Conservation (phyloP, 1,140 invertebrate species). For the Grapholita molesta region DNA sequence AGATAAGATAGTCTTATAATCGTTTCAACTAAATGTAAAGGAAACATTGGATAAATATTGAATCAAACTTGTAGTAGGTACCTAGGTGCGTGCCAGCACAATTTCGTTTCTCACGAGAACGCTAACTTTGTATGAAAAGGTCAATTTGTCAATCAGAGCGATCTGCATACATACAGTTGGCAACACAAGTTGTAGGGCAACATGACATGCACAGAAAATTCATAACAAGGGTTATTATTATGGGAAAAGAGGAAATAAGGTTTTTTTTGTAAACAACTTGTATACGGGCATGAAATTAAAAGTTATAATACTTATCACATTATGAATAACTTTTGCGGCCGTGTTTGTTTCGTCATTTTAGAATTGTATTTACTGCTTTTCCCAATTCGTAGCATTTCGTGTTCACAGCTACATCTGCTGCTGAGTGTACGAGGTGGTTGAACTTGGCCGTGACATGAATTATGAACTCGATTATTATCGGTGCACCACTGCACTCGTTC, state of each 20-base stretch:
- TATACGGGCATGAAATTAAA: no score
- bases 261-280: no score
- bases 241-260: neutral
- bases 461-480: slow-evolving; percentile 45
- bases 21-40: slow-evolving; percentile 10
- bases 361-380: no score
- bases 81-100: neutral
- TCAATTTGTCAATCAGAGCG: neutral
- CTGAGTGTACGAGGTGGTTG: slow-evolving; percentile 33
- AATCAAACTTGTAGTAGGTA: neutral
- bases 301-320: no score
- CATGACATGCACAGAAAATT: neutral
- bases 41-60: slow-evolving; percentile 5
- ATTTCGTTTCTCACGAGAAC: neutral
- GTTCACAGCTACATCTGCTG: neutral
- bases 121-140: neutral
- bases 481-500: slow-evolving; percentile 26
- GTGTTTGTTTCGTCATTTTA: no score
- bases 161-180: neutral
- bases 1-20: slow-evolving; percentile 16
- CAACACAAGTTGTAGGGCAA: neutral
- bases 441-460: slow-evolving; percentile 49
- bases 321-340: no score
- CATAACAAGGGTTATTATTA: no score
- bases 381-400: no score